Base-by-base conservation (phyloP, 2,888 invertebrate genomes). In the Papilio protenor region DNA sequence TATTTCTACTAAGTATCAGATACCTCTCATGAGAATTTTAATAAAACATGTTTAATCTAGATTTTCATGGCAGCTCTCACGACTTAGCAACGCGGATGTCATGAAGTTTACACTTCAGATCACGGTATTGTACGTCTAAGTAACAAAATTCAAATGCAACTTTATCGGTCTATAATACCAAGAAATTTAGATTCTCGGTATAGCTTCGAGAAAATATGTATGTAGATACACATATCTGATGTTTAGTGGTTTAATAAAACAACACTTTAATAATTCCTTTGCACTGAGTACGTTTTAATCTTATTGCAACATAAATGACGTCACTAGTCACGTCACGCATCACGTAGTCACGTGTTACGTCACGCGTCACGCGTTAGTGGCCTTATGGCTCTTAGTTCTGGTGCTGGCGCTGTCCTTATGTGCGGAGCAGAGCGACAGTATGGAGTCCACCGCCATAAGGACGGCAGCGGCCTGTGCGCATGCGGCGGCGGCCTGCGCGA, bases 351-450 rank as follows among this genome's bases (percentile, higher is more conserved):
- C 70, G 75, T 77, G 75, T 52, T 61, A 83, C 81, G 81, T 82
- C 10, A 61, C 64, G 33, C 23, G 80, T 79, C 83, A 85, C 72
- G 83, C 76, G 61, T 81, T 82, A 52, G 73, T 79, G 47, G 83
- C 84, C 79, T 89, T 89, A 14, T 85, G 83, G 64, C 84, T 84
- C 79, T 88, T 90, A 23, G 89, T 85, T 16, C 88, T 84, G 18
- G 86, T 85, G 74, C 89, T 90, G 52, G 86, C 86, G 1, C 84
- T 85, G 47, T 91, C 91, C 77, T 84, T 90, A 55, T 89, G 87
- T 5, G 89, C 92, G 1, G 91, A 89, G 82, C 93, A 93, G 76
- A 91, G 78, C 0, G 93, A 90, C 2, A 93, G 81, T 18, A 93
- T 76, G 0, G 92, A 85, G 72, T 94, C 94, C 8, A 94, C 76